A percentile compares a stretch with the other conserved stretches of the same genome.
Conservation (phyloP, 2,113 vertebrate genomes). For the Smithornis capensis region DNA sequence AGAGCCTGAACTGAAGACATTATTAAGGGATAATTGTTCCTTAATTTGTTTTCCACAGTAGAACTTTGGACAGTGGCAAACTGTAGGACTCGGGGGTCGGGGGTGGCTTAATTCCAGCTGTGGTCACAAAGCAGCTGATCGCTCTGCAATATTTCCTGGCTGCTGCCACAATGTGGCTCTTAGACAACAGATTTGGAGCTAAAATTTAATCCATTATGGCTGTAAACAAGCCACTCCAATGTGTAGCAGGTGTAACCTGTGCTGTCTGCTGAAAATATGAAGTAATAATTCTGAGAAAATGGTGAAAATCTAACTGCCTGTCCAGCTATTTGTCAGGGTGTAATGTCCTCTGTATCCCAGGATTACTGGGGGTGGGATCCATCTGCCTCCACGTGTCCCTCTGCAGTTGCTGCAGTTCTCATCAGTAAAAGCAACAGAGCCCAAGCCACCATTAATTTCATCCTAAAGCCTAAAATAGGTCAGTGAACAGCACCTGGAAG, state of each 20-base stretch:
- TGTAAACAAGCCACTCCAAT: slow-evolving; percentile 34
- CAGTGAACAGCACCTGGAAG: neutral
- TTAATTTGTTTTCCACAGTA: neutral
- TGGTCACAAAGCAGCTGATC: neutral
- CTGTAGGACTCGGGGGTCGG: neutral
- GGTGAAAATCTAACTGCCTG: neutral
- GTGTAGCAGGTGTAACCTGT: slow-evolving; percentile 54
- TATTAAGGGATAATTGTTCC: neutral
- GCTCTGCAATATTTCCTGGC: slow-evolving; percentile 5
- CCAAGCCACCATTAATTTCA: neutral
- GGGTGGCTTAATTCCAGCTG: neutral
- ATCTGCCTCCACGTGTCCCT: neutral
- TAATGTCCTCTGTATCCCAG: neutral
- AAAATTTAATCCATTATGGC: slow-evolving; percentile 47
- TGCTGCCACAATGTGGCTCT: neutral
- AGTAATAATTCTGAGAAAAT: slow-evolving; percentile 43
- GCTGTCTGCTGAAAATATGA: slow-evolving; percentile 44
- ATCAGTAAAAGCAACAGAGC: neutral
- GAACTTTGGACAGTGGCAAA: neutral
- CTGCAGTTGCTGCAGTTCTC: neutral
- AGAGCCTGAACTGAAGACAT: neutral
- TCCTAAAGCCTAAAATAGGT: neutral
- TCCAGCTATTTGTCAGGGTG: slow-evolving; percentile 10
- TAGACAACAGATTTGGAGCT: slow-evolving; percentile 41
- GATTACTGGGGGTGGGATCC: neutral